A percentile compares a stretch with the other conserved stretches of the same genome.
Conservation (phyloP, 2,797 vertebrate species). For the Poeciliopsis paucimaculata region DNA sequence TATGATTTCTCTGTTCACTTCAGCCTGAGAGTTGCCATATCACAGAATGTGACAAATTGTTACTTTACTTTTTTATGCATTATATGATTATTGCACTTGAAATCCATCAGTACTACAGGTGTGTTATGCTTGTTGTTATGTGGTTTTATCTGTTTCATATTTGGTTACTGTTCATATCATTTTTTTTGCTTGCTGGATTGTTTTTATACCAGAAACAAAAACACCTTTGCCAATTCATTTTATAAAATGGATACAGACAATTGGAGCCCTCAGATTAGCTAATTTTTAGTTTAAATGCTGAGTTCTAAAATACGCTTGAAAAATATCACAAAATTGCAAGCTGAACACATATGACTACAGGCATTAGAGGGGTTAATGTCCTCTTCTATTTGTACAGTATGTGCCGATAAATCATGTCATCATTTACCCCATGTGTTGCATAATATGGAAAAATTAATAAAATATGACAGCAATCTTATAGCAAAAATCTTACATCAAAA, state of each 20-base stretch:
- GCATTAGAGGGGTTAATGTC: background rate
- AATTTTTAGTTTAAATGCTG: background rate
- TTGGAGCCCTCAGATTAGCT: background rate
- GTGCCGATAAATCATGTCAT: background rate
- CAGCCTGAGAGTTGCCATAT: background rate
- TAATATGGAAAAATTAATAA: background rate
- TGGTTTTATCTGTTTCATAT: background rate
- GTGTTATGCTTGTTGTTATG: background rate
- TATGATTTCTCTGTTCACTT: background rate
- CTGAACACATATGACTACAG: background rate
- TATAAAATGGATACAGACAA: background rate
- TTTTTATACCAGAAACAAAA: background rate
- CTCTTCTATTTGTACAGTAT: background rate
- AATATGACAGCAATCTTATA: background rate
- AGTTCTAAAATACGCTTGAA: background rate
- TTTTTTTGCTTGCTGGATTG: background rate
- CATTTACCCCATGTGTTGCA: background rate
- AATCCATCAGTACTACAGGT: background rate
- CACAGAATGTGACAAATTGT: background rate
- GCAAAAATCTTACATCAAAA: background rate
- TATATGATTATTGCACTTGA: background rate
- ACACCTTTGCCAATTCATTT: background rate
- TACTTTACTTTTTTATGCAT: background rate
- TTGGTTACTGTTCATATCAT: background rate
- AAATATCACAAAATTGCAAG: background rate